Conservation (phyloP, 2,888 invertebrate species). For the Atherix ibis region DNA sequence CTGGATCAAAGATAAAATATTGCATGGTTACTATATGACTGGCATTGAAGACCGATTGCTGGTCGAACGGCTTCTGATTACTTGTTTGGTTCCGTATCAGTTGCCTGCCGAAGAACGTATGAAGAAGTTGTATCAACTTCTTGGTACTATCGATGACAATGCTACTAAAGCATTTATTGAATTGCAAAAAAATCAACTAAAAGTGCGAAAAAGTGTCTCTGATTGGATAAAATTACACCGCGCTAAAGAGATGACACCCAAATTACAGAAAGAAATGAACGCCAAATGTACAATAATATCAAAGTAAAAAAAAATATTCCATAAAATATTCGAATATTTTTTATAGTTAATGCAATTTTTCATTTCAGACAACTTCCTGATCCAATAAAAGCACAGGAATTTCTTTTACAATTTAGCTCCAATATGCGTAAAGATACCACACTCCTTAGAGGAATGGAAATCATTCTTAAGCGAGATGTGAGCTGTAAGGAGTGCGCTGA, state of each 20-base stretch:
- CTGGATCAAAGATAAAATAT: conserved; percentile 95
- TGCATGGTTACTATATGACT: conserved; percentile 73
- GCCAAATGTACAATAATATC: conserved; percentile 38
- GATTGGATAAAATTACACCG: conserved; percentile 78
- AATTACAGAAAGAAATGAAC: conserved; percentile 56
- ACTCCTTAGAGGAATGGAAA: conserved; percentile 67
- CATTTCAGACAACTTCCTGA: conserved; percentile 65
- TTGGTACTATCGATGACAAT: conserved; percentile 88
- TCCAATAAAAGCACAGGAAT: conserved; percentile 81
- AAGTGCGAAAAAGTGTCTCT: conserved; percentile 64
- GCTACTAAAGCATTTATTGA: conserved; percentile 89
- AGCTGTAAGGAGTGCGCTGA: conserved; percentile 90
- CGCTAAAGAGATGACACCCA: conserved; percentile 44
- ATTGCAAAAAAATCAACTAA: conserved; percentile 77
- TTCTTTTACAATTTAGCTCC: conserved; percentile 62
- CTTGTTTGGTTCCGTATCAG: conserved; percentile 88
- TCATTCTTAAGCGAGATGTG: conserved; percentile 75
- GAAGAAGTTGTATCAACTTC: conserved; percentile 80
- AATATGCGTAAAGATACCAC: conserved; percentile 59
- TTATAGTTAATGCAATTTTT: no score
- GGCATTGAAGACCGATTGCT: conserved; percentile 82
- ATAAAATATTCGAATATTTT: no score
- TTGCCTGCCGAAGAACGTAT: conserved; percentile 73
- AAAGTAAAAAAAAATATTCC: conserved; percentile 25
- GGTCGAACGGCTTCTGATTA: conserved; percentile 84